Base-by-base conservation (phyloP, 2,113 vertebrate species). In the Oryctolagus cuniculus region DNA sequence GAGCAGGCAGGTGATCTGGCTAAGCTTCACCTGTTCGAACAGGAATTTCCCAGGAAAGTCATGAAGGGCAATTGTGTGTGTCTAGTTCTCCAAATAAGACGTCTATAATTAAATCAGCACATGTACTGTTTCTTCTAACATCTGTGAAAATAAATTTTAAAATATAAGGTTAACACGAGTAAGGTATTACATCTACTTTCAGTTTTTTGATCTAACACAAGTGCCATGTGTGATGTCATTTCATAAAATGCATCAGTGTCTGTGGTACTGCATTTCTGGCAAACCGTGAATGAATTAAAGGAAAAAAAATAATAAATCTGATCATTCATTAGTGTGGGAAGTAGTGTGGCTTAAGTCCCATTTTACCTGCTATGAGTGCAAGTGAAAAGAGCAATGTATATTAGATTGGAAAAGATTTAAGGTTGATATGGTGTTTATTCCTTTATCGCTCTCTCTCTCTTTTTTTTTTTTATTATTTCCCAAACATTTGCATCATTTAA, bases 101-200 rank as follows among this genome's bases (percentile, higher is more conserved):
- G 36, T 79, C 4, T 84, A 49, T 6, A 73, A 11, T 90, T 63
- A 91, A 86, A 51, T 13, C 6, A 25, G 49, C 24, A 58, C 19
- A 49, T 51, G 77, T 95, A 49, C n/a, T 77, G 22, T 49, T 91
- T 94, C 53, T 88, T 53, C 75, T 93, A 55, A 61, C 67, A 75
- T 75, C 53, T 88, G 11, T 64, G 34, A 90, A 94, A 84, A 79
- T 84, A 93, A 27, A 5, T 51, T 93, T 86, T 78, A 74, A 82
- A 93, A 75, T 66, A 70, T 11, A 83, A 69, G 58, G 38, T 91
- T 83, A 80, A 89, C 15, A 72, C 66, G 31, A 61, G 31, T 64
- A 93, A 89, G 58, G 13, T 21, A 67, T 86, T 91, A 70, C 93
- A 82, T 29, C n/a, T 77, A 73, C 12, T 53, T 70, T 77, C 67